Conservation (phyloP, 2,113 vertebrate species). For the Ctenodactylus gundi region DNA sequence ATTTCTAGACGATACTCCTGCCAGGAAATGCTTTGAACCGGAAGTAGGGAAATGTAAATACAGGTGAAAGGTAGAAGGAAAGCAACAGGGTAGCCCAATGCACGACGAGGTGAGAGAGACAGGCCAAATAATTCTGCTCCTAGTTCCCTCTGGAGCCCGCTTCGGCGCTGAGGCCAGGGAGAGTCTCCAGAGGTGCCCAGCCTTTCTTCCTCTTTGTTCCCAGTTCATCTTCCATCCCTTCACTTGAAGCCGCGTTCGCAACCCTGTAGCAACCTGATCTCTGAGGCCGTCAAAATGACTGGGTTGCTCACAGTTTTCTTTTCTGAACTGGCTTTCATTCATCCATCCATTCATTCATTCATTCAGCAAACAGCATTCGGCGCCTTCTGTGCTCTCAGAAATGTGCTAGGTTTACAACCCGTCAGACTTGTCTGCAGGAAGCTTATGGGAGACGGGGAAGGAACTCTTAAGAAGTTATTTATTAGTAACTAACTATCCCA, state of each 20-base stretch:
- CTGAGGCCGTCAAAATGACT: neutral
- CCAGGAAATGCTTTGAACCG: neutral
- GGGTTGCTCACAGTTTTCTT: neutral
- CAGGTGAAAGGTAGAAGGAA: neutral
- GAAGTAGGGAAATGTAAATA: fast-evolving
- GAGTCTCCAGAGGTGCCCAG: too few species aligned
- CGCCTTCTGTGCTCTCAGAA: neutral
- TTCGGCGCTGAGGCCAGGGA: neutral
- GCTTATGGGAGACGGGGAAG: neutral
- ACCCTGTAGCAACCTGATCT: too few species aligned
- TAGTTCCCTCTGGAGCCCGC: neutral
- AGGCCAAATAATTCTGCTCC: neutral
- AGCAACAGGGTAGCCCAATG: neutral
- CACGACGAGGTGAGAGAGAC: neutral
- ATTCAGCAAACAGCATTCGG: too few species aligned
- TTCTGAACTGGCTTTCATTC: neutral
- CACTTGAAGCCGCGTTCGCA: neutral
- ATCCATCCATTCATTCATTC: too few species aligned
- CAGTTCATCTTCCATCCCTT: neutral
- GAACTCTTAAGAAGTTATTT: neutral
- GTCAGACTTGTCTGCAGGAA: neutral
- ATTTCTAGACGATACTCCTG: neutral
- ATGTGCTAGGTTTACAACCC: neutral
- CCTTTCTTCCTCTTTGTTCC: neutral
- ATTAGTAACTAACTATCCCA: neutral